These are phyloP conservation scores for Aphis craccivora DNA, from an alignment of 1,140 invertebrate genomes.

Conservation along the genomic window DNA sequence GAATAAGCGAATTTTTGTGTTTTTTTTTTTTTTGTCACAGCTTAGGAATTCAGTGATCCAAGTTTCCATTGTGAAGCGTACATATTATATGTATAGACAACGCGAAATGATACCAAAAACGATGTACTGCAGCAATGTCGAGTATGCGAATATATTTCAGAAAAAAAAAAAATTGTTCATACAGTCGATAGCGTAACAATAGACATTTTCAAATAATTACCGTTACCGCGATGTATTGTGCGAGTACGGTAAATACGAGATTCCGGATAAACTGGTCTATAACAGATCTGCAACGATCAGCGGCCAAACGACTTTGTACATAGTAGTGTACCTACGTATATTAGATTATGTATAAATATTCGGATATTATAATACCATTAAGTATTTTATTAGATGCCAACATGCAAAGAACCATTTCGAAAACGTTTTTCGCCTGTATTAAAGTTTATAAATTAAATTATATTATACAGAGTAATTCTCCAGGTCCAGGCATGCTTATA, in stretches of 20 bases:
- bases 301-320: background rate
- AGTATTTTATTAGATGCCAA: background rate
- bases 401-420: background rate
- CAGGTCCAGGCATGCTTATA: too few species aligned
- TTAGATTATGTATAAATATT: background rate
- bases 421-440: background rate
- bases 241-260: background rate
- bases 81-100: background rate
- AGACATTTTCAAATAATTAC: constrained; percentile 11
- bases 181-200: background rate
- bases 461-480: too few species aligned
- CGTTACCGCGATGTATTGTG: background rate
- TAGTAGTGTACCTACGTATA: background rate
- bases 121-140: background rate
- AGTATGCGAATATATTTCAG: background rate
- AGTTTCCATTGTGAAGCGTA: constrained; percentile 6
- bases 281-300: background rate
- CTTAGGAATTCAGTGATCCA: background rate
- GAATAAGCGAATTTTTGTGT: background rate
- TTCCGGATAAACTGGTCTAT: constrained; percentile 24
- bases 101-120: background rate
- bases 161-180: background rate
- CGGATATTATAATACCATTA: background rate
- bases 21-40: background rate
- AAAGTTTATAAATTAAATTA: too few species aligned